Evolutionary conservation across 2,797 vertebrate genomes (phyloP).

Genomic region (Sebastes jordani): DNA sequence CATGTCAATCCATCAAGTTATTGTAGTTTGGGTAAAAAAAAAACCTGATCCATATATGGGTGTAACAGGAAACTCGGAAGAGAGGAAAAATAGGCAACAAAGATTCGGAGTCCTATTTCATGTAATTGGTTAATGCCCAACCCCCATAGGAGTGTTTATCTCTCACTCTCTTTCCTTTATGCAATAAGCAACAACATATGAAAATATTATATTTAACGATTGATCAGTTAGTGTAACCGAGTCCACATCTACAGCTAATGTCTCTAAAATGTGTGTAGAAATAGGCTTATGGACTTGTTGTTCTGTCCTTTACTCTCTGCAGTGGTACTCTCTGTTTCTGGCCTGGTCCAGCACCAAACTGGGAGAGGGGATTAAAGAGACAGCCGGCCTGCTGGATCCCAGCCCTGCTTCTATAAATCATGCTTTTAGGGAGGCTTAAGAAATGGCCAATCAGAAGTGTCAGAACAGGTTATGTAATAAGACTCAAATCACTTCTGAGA

Average conservation of each 20-base stretch:
- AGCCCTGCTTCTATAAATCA: conserved; percentile 36
- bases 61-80: conserved; percentile 3
- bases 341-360: conserved; percentile 43
- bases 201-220: conserved; percentile 17
- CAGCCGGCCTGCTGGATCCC: conserved; percentile 40
- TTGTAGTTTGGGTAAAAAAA: background rate
- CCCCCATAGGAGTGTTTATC: background rate
- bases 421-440: conserved; percentile 33
- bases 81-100: background rate
- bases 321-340: conserved; percentile 13
- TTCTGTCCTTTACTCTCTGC: conserved; percentile 20
- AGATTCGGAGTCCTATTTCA: conserved; percentile 20
- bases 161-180: background rate
- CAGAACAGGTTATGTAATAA: conserved; percentile 40
- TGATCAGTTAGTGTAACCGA: conserved; percentile 8
- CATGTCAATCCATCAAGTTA: background rate
- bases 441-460: conserved; percentile 42
- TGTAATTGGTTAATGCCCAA: conserved; percentile 13
- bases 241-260: conserved; percentile 15
- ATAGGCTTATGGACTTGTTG: conserved; percentile 23
- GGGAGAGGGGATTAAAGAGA: conserved; percentile 35
- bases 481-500: conserved; percentile 24
- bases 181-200: conserved; percentile 18
- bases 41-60: background rate
- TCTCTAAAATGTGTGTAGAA: conserved; percentile 12